Conservation (phyloP, 1,140 invertebrate species). For the Calycopis cecrops region DNA sequence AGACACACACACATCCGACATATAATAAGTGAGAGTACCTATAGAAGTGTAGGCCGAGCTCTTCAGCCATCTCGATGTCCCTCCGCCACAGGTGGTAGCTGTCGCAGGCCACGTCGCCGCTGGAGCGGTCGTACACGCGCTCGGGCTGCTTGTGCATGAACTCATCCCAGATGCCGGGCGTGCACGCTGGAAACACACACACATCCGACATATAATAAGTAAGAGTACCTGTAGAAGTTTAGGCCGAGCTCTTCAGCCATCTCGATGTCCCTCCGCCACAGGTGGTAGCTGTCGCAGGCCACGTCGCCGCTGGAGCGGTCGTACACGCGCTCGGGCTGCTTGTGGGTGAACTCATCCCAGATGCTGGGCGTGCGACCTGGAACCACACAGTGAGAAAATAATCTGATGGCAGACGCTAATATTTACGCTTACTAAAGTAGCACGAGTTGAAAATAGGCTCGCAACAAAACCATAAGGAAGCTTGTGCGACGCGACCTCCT, state of each 20-base stretch:
- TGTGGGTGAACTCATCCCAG: conserved; percentile 69
- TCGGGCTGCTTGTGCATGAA: conserved; percentile 53
- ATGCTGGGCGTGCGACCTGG: conserved; percentile 68
- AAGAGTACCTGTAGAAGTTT: conserved; percentile 31
- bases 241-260: conserved; percentile 27
- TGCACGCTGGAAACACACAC: no score
- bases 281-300: conserved; percentile 74
- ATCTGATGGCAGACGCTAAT: no score
- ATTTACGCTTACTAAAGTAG: no score
- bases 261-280: conserved; percentile 45
- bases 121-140: conserved; percentile 56
- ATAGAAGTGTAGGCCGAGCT: conserved; percentile 31
- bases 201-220: no score
- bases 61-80: conserved; percentile 25
- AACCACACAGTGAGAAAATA: background rate
- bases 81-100: conserved; percentile 71
- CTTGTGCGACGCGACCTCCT: no score
- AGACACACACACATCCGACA: no score
- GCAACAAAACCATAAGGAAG: no score
- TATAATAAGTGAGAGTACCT: no score
- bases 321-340: conserved; percentile 50
- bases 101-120: conserved; percentile 72
- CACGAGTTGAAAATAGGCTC: no score
- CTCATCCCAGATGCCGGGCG: conserved; percentile 75
- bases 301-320: conserved; percentile 67